These are phyloP conservation scores for Xiphorhynchus elegans DNA, from an alignment of 2,113 vertebrate species.

Conservation along the genomic window DNA sequence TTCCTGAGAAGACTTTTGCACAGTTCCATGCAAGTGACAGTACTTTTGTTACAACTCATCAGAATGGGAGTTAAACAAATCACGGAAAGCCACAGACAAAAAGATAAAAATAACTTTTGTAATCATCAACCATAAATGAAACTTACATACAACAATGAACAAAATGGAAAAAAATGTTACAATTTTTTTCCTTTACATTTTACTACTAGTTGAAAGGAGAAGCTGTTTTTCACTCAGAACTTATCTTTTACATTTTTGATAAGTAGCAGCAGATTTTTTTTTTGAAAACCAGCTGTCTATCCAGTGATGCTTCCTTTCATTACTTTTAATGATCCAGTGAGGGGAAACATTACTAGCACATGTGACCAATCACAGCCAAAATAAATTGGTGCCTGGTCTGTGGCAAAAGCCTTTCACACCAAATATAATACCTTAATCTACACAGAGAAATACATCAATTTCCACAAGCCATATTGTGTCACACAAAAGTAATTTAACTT, in stretches of 20 bases:
- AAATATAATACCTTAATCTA: slow-evolving; percentile 45
- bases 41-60: neutral
- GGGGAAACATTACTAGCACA: slow-evolving; percentile 75
- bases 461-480: slow-evolving; percentile 42
- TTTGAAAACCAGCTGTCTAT: neutral
- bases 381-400: slow-evolving; percentile 66
- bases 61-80: neutral
- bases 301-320: slow-evolving; percentile 1
- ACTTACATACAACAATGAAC: neutral
- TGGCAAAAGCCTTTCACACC: slow-evolving; percentile 72
- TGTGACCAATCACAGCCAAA: slow-evolving; percentile 68
- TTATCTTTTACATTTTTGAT: neutral
- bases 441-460: slow-evolving; percentile 17
- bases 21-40: neutral
- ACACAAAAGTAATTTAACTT: slow-evolving; percentile 21
- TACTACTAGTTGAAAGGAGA: neutral
- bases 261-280: neutral
- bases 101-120: neutral
- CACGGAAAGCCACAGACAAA: neutral
- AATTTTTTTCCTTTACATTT: neutral
- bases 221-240: neutral
- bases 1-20: neutral
- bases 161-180: neutral
- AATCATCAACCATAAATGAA: neutral
- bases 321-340: neutral